Evolutionary conservation across 2,888 invertebrate genomes (phyloP).

Genomic region (Hypolimnas misippus): DNA sequence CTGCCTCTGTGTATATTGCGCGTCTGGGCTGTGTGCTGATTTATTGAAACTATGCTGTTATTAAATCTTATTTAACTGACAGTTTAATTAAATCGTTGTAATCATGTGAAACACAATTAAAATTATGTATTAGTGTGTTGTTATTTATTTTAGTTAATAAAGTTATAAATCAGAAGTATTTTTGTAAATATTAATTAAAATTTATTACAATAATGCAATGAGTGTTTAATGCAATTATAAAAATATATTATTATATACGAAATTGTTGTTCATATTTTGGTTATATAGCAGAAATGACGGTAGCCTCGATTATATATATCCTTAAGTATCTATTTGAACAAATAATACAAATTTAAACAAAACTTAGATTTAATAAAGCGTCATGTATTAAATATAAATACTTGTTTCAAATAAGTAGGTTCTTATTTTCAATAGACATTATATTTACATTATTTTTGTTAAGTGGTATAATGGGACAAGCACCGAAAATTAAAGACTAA

Average conservation of each 20-base stretch:
- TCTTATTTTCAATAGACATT: no score
- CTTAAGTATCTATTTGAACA: no score
- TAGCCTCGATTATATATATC: no score
- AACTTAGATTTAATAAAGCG: no score
- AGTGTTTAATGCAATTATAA: neutral
- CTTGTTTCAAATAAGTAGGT: no score
- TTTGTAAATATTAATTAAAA: neutral
- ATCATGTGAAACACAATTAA: conserved; percentile 15
- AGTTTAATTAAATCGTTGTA: conserved; percentile 19
- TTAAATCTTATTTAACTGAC: conserved; percentile 18
- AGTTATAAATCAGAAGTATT: neutral
- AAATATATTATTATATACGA: no score
- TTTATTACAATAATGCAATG: neutral
- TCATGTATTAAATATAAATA: no score
- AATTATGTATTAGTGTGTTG: neutral
- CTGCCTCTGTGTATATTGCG: conserved; percentile 32
- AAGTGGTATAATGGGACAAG: neutral
- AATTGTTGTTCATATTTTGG: no score
- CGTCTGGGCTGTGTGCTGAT: conserved; percentile 21
- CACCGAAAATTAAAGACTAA: neutral
- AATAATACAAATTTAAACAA: no score
- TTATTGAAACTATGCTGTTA: conserved; percentile 14
- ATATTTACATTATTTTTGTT: neutral
- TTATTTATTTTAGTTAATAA: neutral
- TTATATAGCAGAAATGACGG: no score